Percentiles rank a stretch among this genome's conserved stretches.
Conservation (phyloP, 1,140 invertebrate species). For the Nymphalis io region DNA sequence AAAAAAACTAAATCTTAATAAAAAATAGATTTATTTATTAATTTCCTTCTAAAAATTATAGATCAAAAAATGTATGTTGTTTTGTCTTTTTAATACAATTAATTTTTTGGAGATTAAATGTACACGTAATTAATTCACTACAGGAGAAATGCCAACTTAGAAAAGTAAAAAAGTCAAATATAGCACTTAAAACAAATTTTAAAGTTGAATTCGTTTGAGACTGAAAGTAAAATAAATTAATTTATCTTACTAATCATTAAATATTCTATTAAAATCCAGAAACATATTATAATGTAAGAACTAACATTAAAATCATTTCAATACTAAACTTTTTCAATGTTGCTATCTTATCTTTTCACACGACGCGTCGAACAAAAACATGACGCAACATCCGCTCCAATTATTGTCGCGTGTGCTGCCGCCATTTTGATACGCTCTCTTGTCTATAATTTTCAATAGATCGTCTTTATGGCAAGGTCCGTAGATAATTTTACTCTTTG, state of each 20-base stretch:
- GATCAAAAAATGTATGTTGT: too few species aligned
- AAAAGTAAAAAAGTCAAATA: not conserved
- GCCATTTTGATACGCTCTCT: constrained; percentile 72
- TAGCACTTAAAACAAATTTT: too few species aligned
- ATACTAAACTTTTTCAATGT: not conserved
- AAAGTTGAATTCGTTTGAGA: too few species aligned
- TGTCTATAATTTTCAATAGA: constrained; percentile 78
- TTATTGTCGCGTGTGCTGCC: constrained; percentile 34
- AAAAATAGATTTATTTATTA: too few species aligned
- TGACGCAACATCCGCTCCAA: constrained; percentile 34
- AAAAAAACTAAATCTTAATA: too few species aligned
- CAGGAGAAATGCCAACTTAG: not conserved
- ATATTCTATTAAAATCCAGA: too few species aligned
- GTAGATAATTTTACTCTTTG: constrained; percentile 81
- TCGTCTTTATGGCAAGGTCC: constrained; percentile 77
- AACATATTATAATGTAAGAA: not conserved
- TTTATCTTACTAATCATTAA: too few species aligned
- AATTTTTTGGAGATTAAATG: too few species aligned
- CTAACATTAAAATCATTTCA: not conserved
- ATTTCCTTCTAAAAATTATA: too few species aligned
- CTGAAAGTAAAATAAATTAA: too few species aligned
- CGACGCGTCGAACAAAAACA: constrained; percentile 10
- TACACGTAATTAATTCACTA: too few species aligned
- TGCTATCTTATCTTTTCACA: constrained; percentile 9
- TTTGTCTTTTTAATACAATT: too few species aligned